Evolutionary conservation across 2,888 invertebrate genomes (phyloP).

Genomic region (Stratiomys singularior): DNA sequence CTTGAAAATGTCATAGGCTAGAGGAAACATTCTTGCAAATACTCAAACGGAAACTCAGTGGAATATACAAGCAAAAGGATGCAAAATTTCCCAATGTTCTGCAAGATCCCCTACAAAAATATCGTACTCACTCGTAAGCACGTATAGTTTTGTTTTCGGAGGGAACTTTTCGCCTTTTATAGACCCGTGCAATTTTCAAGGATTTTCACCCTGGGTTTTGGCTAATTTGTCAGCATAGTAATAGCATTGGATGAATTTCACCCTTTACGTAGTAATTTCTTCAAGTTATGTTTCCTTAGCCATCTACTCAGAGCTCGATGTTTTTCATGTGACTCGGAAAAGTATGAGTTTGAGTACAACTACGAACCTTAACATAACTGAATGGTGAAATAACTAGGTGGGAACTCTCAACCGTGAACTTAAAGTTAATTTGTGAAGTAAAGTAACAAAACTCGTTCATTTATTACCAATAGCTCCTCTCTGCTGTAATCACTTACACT

Average conservation of each 20-base stretch:
- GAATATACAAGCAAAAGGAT: too few relatives aligned
- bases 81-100: too few relatives aligned
- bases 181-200: slow-evolving; percentile 17
- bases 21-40: too few relatives aligned
- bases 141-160: neutral
- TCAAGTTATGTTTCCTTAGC: neutral
- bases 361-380: neutral
- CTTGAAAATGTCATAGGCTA: too few relatives aligned
- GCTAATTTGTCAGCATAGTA: slow-evolving; percentile 49
- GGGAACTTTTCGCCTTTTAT: neutral
- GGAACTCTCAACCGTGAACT: slow-evolving; percentile 33
- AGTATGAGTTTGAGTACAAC: too few relatives aligned
- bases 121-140: neutral
- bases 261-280: slow-evolving; percentile 45
- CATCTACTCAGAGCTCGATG: neutral
- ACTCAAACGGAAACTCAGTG: too few relatives aligned
- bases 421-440: slow-evolving; percentile 50
- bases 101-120: too few relatives aligned
- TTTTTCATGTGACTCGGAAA: neutral
- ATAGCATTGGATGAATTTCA: slow-evolving; percentile 48
- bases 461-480: slow-evolving; percentile 37
- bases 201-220: slow-evolving; percentile 27
- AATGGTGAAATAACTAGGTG: neutral
- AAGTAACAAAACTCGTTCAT: slow-evolving; percentile 49
- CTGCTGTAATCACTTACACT: neutral